Base-by-base conservation (phyloP, 2,888 invertebrate genomes). In the Lasioglossum villosulum region DNA sequence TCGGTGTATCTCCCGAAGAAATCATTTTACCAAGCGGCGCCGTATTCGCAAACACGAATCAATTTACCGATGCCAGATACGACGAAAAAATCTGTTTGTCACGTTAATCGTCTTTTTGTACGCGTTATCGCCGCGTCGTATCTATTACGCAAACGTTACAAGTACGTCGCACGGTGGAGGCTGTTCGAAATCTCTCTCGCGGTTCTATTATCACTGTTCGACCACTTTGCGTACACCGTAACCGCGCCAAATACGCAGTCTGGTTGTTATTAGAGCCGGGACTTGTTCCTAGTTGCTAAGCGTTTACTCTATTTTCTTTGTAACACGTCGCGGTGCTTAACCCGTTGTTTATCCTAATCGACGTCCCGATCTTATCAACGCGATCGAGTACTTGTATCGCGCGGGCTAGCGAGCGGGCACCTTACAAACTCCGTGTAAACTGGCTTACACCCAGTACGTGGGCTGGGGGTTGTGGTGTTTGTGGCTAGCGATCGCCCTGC, bases 381-480 rank as follows among this genome's bases (percentile, higher is more conserved):
- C n/a, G 56, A n/a, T 56, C 23, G n/a, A 56, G 56, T n/a, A 2
- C 10, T 56, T 56, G 8, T n/a, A 10, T n/a, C n/a, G n/a, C 10
- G 56, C 56, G 12, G 56, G 1, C 12, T 56, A n/a, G 56, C 56
- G n/a, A 12, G 0, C 48, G 48, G 48, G 23, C 48, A 52, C 2
- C 8, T 23, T 52, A 5, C 23, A 52, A 52, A 23, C 23, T 23
- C 8, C 48, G 23, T 52, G 82, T 90, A 94, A 94, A 89, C 94
- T 94, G 94, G 94, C 93, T 92, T 90, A 90, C 45, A 72, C 72
- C 75, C 93, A 93, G 92, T 87, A 93, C 79, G 88, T 94, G 87
- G 92, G 92, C 91, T 94, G 93, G 94, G 89, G 91, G 83, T 91
- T 95, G 92, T 93, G 93, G 94, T 93, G 92, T 83, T 84, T 91